These are phyloP conservation scores for Yponomeuta sedellus DNA, from an alignment of 2,888 invertebrate species.

Conservation along the genomic window DNA sequence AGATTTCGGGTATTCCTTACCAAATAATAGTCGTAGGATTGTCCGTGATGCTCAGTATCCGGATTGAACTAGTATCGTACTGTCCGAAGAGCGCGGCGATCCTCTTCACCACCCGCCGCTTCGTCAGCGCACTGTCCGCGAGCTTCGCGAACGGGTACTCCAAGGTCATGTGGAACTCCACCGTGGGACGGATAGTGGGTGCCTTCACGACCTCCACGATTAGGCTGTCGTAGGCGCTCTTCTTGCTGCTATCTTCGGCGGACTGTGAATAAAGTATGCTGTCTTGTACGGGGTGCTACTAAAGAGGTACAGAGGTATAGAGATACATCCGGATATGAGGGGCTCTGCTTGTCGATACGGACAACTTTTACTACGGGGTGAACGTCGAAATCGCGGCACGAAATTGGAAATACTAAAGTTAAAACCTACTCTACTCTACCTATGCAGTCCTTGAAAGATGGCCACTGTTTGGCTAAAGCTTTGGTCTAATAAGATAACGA, in stretches of 20 bases:
- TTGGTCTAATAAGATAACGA: no score
- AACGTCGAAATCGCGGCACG: no score
- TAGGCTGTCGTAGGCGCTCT: slow-evolving; percentile 86
- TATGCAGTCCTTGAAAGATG: no score
- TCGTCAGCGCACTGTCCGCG: slow-evolving; percentile 81
- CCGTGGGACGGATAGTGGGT: slow-evolving; percentile 79
- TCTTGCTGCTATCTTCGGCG: slow-evolving; percentile 84
- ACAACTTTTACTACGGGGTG: no score
- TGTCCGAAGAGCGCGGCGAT: slow-evolving; percentile 87
- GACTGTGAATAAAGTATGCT: slow-evolving; percentile 50
- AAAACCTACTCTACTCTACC: no score
- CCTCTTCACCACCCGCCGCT: slow-evolving; percentile 88
- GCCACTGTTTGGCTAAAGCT: no score
- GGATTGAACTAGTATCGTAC: slow-evolving; percentile 81
- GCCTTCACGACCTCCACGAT: slow-evolving; percentile 84
- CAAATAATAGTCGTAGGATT: slow-evolving; percentile 84
- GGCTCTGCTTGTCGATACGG: no score
- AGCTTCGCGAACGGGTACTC: slow-evolving; percentile 82
- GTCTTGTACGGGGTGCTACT: no score
- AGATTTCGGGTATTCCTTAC: slow-evolving; percentile 37
- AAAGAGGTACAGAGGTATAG: no score
- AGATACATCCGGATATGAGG: no score
- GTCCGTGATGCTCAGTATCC: slow-evolving; percentile 81
- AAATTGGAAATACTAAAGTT: no score
- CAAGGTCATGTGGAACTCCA: slow-evolving; percentile 88